These are phyloP conservation scores for Hartigia nigra DNA, from an alignment of 2,888 invertebrate species.

Conservation along the genomic window DNA sequence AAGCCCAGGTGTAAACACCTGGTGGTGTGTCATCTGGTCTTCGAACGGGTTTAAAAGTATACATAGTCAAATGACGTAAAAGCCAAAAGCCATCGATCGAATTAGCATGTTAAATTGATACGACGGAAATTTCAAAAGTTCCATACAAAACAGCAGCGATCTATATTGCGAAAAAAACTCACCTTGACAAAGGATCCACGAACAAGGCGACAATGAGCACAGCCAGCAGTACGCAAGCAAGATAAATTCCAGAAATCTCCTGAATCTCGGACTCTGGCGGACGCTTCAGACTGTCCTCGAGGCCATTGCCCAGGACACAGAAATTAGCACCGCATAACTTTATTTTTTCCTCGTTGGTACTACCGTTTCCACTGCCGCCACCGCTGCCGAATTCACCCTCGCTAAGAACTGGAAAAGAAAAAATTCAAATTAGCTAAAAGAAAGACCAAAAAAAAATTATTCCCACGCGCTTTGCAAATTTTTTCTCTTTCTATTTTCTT, in stretches of 20 bases:
- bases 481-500: background rate
- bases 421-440: constrained; percentile 8
- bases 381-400: constrained; percentile 78
- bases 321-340: constrained; percentile 84
- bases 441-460: constrained; percentile 7
- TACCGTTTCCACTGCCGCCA: constrained; percentile 60
- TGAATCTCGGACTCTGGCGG: constrained; percentile 89
- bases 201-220: constrained; percentile 87
- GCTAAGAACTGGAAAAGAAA: constrained; percentile 74
- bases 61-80: too few relatives aligned
- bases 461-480: background rate
- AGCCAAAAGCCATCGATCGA: too few relatives aligned
- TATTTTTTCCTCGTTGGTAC: constrained; percentile 65
- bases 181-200: constrained; percentile 91
- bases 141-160: too few relatives aligned
- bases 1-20: too few relatives aligned
- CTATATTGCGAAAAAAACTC: constrained; percentile 42
- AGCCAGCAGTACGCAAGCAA: constrained; percentile 87
- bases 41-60: too few relatives aligned
- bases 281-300: constrained; percentile 80
- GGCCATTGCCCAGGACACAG: constrained; percentile 78
- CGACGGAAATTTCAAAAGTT: too few relatives aligned
- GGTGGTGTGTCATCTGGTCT: too few relatives aligned
- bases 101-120: too few relatives aligned
- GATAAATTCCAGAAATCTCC: constrained; percentile 89